A percentile compares a stretch with the other conserved stretches of the same genome.
These are phyloP conservation scores for Myotis myotis DNA, from an alignment of 2,797 vertebrate species.

Conservation along the genomic window DNA sequence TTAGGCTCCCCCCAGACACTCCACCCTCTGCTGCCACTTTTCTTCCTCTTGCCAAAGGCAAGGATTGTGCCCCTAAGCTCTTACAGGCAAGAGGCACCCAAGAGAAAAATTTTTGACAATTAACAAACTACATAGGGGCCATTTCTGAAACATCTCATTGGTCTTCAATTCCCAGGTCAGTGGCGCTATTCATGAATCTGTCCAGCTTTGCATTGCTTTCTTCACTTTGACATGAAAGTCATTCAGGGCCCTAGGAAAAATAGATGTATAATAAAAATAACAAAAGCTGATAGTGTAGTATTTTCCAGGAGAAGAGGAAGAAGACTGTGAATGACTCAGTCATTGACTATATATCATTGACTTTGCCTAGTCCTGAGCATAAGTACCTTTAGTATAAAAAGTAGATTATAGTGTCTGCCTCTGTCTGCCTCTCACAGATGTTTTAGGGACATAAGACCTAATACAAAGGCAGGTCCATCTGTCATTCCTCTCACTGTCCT, in stretches of 20 bases:
- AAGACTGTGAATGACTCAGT: neutral
- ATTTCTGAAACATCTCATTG: constrained; percentile 14
- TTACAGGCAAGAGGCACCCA: neutral
- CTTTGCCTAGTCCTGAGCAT: neutral
- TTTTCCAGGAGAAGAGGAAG: neutral
- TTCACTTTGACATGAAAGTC: constrained; percentile 35
- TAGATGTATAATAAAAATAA: constrained; percentile 9
- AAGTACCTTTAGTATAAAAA: neutral
- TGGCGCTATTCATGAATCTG: neutral
- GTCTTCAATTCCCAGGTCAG: neutral
- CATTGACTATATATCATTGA: neutral
- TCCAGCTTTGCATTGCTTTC: neutral
- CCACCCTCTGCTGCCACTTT: neutral
- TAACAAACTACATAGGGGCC: neutral
- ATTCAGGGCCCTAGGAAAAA: neutral
- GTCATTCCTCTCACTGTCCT: neutral
- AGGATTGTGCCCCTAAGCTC: neutral
- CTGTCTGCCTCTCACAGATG: neutral
- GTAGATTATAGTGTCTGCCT: neutral
- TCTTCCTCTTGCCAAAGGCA: neutral
- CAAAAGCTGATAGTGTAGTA: neutral
- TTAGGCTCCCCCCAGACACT: neutral
- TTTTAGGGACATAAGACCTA: neutral
- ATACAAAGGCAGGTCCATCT: neutral
- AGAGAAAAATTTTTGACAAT: neutral